These are phyloP conservation scores for Sepiola atlantica DNA, from an alignment of 2,888 invertebrate species.

Conservation along the genomic window DNA sequence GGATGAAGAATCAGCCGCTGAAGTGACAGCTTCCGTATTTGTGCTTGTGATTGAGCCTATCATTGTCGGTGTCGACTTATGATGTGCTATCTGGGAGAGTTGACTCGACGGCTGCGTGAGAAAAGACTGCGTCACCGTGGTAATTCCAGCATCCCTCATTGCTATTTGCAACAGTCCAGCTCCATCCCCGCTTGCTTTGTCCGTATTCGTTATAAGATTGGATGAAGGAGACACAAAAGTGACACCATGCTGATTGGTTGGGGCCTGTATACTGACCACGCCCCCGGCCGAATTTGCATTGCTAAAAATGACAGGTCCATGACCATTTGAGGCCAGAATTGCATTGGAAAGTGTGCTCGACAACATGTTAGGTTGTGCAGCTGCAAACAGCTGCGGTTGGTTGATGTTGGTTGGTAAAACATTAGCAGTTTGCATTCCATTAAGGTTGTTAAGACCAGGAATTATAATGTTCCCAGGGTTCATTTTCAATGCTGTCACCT, in stretches of 20 bases:
- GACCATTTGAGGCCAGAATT: slow-evolving; percentile 44
- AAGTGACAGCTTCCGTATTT: not conserved
- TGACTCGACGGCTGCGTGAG: slow-evolving; percentile 32
- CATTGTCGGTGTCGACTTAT: not conserved
- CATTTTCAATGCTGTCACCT: slow-evolving; percentile 49
- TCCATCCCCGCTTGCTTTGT: slow-evolving; percentile 34
- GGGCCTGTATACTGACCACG: slow-evolving; percentile 21
- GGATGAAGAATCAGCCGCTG: not conserved
- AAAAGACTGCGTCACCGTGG: slow-evolving; percentile 49
- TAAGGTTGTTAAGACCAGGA: slow-evolving; percentile 24
- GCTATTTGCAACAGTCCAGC: slow-evolving; percentile 65
- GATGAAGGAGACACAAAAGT: slow-evolving; percentile 36
- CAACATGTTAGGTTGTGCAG: not conserved
- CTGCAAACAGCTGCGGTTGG: slow-evolving; percentile 42
- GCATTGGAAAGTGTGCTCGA: slow-evolving; percentile 38
- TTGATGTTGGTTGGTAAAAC: not conserved
- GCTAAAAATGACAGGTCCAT: slow-evolving; percentile 44
- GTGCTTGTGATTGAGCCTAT: slow-evolving; percentile 36
- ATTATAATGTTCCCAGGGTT: not conserved
- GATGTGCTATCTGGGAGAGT: slow-evolving; percentile 34
- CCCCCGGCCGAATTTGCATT: slow-evolving; percentile 45
- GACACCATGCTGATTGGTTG: slow-evolving; percentile 32
- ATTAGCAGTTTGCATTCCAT: slow-evolving; percentile 34
- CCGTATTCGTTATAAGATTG: not conserved
- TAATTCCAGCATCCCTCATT: slow-evolving; percentile 68